These are phyloP conservation scores for Arvicanthis niloticus DNA, from an alignment of 2,113 vertebrate genomes.

Conservation along the genomic window DNA sequence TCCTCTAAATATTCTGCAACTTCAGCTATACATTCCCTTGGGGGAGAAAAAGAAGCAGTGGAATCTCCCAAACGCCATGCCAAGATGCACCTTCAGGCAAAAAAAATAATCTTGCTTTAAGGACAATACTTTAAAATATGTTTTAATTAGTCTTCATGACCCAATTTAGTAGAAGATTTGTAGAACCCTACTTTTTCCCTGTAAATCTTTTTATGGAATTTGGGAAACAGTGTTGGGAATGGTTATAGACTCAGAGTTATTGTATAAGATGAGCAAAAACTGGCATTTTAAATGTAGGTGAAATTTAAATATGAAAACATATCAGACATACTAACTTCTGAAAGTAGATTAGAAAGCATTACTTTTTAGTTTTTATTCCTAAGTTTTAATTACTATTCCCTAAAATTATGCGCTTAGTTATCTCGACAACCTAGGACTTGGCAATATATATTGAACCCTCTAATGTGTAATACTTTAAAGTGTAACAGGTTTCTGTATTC, in stretches of 20 bases:
- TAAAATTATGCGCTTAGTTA: constrained; percentile 64
- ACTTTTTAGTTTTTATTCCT: constrained; percentile 40
- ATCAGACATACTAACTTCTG: constrained; percentile 70
- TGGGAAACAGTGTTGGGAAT: constrained; percentile 68
- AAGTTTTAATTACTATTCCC: constrained; percentile 71
- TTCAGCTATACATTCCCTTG: neutral
- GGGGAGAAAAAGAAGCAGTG: constrained; percentile 42
- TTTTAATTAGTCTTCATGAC: constrained; percentile 45
- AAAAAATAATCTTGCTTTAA: constrained; percentile 32
- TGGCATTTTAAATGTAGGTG: constrained; percentile 67
- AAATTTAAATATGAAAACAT: constrained; percentile 70
- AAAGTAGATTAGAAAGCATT: constrained; percentile 55
- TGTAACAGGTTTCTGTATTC: constrained; percentile 49
- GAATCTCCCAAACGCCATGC: neutral
- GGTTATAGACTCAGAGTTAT: constrained; percentile 47
- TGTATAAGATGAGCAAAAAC: constrained; percentile 61
- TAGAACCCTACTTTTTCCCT: neutral
- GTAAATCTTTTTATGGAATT: constrained; percentile 73
- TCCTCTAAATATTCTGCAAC: neutral
- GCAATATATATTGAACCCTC: constrained; percentile 51
- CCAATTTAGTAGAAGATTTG: neutral
- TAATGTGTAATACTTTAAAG: constrained; percentile 72
- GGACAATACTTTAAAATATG: neutral
- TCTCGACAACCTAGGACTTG: constrained; percentile 31
- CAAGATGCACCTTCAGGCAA: neutral